phyloP scores from a whole-genome alignment of 2,888 invertebrate genomes.

The Sinelater perroti region DNA sequence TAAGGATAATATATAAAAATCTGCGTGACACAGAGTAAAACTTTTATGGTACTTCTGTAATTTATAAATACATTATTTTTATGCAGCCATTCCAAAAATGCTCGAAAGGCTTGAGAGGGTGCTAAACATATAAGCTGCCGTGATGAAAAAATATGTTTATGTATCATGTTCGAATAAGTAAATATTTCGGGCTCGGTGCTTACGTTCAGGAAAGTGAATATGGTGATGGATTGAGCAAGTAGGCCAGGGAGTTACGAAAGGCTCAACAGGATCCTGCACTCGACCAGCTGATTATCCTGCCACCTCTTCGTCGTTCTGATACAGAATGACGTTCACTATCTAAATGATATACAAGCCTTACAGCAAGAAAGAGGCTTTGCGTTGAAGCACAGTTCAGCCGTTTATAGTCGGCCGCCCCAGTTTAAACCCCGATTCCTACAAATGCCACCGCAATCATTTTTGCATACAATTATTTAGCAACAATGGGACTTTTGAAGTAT shows the following conservation, averaged over 20 bases:
- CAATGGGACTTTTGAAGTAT: too few relatives aligned
- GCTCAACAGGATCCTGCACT: constrained; percentile 65
- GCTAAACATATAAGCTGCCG: too few relatives aligned
- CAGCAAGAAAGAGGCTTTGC: constrained; percentile 28
- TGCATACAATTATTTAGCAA: too few relatives aligned
- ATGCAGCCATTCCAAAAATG: too few relatives aligned
- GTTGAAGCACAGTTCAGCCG: constrained; percentile 7
- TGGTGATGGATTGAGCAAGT: constrained; percentile 64
- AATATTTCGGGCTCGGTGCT: constrained; percentile 23
- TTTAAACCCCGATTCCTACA: too few relatives aligned
- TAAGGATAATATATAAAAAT: not conserved
- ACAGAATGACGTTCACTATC: constrained; percentile 50
- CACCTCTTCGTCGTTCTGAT: constrained; percentile 53
- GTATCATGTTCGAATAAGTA: constrained; percentile 18
- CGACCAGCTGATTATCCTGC: constrained; percentile 60
- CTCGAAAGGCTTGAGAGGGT: too few relatives aligned
- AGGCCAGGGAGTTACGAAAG: constrained; percentile 62
- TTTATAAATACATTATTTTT: too few relatives aligned
- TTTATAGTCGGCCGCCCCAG: too few relatives aligned
- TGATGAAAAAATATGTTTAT: constrained; percentile 24
- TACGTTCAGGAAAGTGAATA: constrained; percentile 44
- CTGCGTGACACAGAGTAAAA: not conserved
- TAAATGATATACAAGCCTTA: constrained; percentile 45
- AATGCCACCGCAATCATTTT: too few relatives aligned
- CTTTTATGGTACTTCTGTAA: not conserved